Percentiles rank a stretch among this genome's conserved stretches.
Conservation (phyloP, 2,888 invertebrate genomes). For the Campoplex capitator region DNA sequence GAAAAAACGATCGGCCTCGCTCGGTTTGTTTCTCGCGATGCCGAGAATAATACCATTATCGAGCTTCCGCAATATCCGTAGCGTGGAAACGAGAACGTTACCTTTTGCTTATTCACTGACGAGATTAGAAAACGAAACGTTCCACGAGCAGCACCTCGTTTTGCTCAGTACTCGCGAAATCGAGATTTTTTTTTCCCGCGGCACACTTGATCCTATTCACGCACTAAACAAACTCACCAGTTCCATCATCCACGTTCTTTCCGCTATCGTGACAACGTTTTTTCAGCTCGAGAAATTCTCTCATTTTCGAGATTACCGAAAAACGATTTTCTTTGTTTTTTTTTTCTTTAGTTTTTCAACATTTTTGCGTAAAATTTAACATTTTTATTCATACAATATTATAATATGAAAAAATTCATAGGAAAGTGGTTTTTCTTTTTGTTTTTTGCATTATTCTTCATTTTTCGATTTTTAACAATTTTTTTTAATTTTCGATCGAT, state of each 20-base stretch:
- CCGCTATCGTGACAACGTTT: too few species aligned
- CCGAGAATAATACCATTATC: constrained; percentile 46
- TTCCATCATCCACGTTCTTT: background rate
- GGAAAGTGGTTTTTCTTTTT: too few species aligned
- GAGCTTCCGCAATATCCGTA: constrained; percentile 52
- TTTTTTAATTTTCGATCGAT: too few species aligned
- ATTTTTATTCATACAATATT: too few species aligned
- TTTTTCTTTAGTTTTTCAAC: too few species aligned
- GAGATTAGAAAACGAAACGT: constrained; percentile 64
- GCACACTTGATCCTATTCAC: constrained; percentile 64
- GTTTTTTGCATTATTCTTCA: too few species aligned
- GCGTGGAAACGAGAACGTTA: constrained; percentile 63
- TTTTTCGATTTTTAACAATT: too few species aligned
- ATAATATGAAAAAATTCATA: too few species aligned
- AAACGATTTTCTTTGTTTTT: too few species aligned
- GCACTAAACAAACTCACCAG: background rate
- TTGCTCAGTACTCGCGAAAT: constrained; percentile 59
- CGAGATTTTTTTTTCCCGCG: constrained; percentile 60
- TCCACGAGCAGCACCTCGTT: constrained; percentile 37
- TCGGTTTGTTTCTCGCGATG: constrained; percentile 58
- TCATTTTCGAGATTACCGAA: too few species aligned
- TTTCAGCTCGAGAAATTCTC: too few species aligned
- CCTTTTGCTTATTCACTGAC: background rate
- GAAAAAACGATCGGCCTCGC: constrained; percentile 15
- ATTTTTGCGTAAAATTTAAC: too few species aligned